Evolutionary conservation across 92 coral and sea anemone genomes (phyloP), one percentile per base, ranked within the genome.

Genomic region (Porites evermanni): DNA sequence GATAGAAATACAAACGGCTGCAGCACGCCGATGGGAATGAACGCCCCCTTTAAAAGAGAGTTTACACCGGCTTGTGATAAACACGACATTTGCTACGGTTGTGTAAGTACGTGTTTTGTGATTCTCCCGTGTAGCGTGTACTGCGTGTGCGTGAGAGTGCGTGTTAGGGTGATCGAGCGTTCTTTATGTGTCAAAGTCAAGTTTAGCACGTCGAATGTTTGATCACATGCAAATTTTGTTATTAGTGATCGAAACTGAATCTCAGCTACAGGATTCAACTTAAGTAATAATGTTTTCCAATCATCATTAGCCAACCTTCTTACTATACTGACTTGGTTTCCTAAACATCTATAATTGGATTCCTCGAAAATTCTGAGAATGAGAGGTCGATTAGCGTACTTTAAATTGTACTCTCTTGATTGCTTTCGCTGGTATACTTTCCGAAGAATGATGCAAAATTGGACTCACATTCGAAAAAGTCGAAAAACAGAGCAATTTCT

Each of bases 41-140:
- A 94, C 50, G 95, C 99, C 1, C 99, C 99, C 4, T 97, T 90
- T 79, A 95, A 97, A 70, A 60, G 90, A 19, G 89, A 92, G 67
- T 97, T 97, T 38, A 97, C 99, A 6, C 92, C 96, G 52, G 94
- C 99, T 8, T 97, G 99, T 73, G 93, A 97, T 85, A 97, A 97
- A 87, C 99, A 97, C 81, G 99, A 97, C 78, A 93, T 97, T 64
- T 97, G 99, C 74, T 97, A 97, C 63, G 99, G 99, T 78, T 97
- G 99, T 84, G 99, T 97, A 92, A 97, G 99, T 97, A 26, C 64
- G 24, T n/a, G 12, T 75, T n/a, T 77, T 56, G 47, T 51, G 69
- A 68, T 68, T 10, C 26, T 17, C 52, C 17, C 4, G 20, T 2
- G 29, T 24, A 23, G 74, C n/a, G 17, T 52, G 16, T 29, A 23